Evolutionary conservation across 2,888 invertebrate genomes (phyloP), one percentile per base, ranked within the genome.

Genomic region (Agrotis exclamationis): DNA sequence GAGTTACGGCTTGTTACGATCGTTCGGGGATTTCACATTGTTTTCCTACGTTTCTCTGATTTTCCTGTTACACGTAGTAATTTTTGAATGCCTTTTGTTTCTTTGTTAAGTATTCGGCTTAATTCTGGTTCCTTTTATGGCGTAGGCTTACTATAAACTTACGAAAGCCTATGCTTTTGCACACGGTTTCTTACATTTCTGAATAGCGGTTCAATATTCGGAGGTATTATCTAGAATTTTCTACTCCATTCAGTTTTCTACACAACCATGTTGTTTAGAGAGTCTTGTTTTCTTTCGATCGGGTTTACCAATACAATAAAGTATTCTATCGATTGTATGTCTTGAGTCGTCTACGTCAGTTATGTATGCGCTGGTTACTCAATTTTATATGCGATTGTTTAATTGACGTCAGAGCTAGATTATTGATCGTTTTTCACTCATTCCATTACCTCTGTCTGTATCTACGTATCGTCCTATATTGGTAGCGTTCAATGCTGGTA

Each of bases 21-120:
- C 80, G 79, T 79, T 82, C 65, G 62, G 79, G 79, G 86, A 88
- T 88, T 90, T 89, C 79, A 79, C 85, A 87, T 87, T 39, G 39
- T 85, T 86, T 83, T 75, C 74, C 59, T 67, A 76, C 66, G 70
- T 79, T 82, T 74, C 65, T 83, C 77, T 67, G 74, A 79, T 78
- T 86, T 85, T 83, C 74, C 75, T 79, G 76, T 81, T 79, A 83
- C 78, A 82, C 76, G 74, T 70, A 76, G 65, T 57, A 51, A 68
- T 63, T 1, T 57, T 65, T 51, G 53, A 9, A 57, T 45, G n/a
- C n/a, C 58, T n/a, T 65, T 79, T 69, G 59, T 74, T 76, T 70
- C 18, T 76, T 75, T 80, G 48, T 60, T 56, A 28, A 62, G 16
- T 62, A 22, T 68, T 58, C 48, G 22, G 39, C 51, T 74, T 58